Base-by-base conservation (phyloP, 2,797 vertebrate genomes). In the Lagorchestes hirsutus region DNA sequence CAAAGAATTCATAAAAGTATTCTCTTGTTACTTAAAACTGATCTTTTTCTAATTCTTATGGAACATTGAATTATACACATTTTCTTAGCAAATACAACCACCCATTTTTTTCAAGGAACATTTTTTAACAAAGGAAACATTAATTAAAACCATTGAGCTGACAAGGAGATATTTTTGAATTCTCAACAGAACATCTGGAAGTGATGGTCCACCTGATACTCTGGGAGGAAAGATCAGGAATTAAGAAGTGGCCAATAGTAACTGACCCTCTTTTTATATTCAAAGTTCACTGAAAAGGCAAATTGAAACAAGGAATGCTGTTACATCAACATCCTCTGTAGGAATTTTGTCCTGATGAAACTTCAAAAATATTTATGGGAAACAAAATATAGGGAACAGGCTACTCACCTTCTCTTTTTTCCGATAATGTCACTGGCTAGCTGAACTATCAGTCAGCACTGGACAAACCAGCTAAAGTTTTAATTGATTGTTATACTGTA, bases 401-500 rank as follows among this genome's bases (percentile, higher is more conserved):
- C 40, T 87, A 87, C 74, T 87, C 31, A 87, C 74, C 74, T 87
- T 50, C 74, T 50, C 74, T 87, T 87, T 52, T 87, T 87, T 34
- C 74, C 74, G 74, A 87, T 87, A 87, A 87, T 46, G 74, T 87
- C 74, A 87, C 74, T 87, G 74, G 74, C 74, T 87, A 87, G 74
- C 74, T 28, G 74, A 87, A 87, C 74, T 87, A 87, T 87, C 74
- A 87, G 74, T 87, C 74, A 87, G 74, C 74, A 87, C 74, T 87
- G 74, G 74, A 87, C 74, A 87, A 87, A 87, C 74, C 74, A 87
- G 74, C 74, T 87, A 87, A 87, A 87, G 74, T 87, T 87, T 87
- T 87, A 87, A 87, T 87, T 46, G 24, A 87, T 87, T 87, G 40
- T 87, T 50, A 87, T 87, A 87, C 74, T 87, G 74, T 87, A 87